Base-by-base conservation (phyloP, 2,113 vertebrate genomes). In the Oplegnathus fasciatus region DNA sequence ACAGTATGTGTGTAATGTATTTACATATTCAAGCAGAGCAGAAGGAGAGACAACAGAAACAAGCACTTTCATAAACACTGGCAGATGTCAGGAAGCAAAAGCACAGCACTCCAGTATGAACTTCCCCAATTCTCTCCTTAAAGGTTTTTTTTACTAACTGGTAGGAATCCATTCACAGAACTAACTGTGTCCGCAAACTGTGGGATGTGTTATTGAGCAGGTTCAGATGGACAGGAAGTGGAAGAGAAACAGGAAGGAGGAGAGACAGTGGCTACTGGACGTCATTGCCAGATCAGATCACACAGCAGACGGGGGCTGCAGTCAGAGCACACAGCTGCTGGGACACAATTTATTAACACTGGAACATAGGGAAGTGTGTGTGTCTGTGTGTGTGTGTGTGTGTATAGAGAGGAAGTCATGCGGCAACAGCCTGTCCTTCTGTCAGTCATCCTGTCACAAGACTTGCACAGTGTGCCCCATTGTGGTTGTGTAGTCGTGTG, bases 391-490 rank as follows among this genome's bases (percentile, higher is more conserved):
- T 85, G 77, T 54, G 60, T 73, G 67, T 66, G 67, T 84, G 42
- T 80, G 58, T 50, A 78, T 58, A 75, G 71, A 89, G 77, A 80
- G 91, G 86, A 92, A 91, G 86, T 93, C 90, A 93, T 92, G 88
- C 87, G 88, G 79, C 81, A 82, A 81, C 87, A 91, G 91, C 67
- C 71, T 92, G 88, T 84, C 82, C 69, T 88, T 86, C 90, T 94
- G 92, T 92, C 91, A 94, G 82, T 93, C 89, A 91, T 92, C 91
- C 84, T 93, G 93, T 93, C 93, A 94, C 90, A 93, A 93, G 91
- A 92, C 88, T 89, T 70, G 73, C 70, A 89, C 89, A 91, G 80
- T 79, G 80, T 88, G 81, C 75, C 54, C 76, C 64, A 84, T 93
- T 82, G 64, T 58, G 32, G 40, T 26, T 30, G 18, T 40, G 26